Evolutionary conservation across 2,797 vertebrate species (phyloP).

Genomic region (Psittacula echo): DNA sequence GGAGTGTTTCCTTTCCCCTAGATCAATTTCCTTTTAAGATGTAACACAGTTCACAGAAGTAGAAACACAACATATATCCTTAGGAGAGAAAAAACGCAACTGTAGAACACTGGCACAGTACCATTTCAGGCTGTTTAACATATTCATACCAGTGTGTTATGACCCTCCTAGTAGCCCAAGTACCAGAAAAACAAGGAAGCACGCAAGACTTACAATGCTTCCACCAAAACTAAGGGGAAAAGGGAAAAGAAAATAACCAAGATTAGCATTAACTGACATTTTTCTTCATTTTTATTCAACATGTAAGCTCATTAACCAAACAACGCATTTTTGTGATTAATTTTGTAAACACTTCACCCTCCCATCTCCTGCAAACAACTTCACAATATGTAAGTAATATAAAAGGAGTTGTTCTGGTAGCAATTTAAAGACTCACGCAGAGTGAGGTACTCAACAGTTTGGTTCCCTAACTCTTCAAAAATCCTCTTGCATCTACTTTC

Average conservation of each 20-base stretch:
- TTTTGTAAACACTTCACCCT: neutral
- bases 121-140: neutral
- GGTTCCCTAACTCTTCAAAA: neutral
- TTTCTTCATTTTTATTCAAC: neutral
- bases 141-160: neutral
- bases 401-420: neutral
- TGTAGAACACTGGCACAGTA: neutral
- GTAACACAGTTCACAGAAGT: neutral
- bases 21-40: neutral
- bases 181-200: neutral
- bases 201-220: neutral
- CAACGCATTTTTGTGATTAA: neutral
- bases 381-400: neutral
- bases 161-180: neutral
- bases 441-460: neutral
- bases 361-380: accelerated
- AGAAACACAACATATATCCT: neutral
- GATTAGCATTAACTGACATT: neutral
- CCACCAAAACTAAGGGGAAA: neutral
- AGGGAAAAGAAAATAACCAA: neutral
- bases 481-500: neutral
- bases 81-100: neutral
- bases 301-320: neutral
- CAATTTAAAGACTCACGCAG: neutral
- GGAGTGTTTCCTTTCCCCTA: neutral